Percentiles rank a stretch among this genome's conserved stretches.
Evolutionary conservation across 2,888 invertebrate genomes (phyloP).

Genomic region (Pristionchus japonicus): DNA sequence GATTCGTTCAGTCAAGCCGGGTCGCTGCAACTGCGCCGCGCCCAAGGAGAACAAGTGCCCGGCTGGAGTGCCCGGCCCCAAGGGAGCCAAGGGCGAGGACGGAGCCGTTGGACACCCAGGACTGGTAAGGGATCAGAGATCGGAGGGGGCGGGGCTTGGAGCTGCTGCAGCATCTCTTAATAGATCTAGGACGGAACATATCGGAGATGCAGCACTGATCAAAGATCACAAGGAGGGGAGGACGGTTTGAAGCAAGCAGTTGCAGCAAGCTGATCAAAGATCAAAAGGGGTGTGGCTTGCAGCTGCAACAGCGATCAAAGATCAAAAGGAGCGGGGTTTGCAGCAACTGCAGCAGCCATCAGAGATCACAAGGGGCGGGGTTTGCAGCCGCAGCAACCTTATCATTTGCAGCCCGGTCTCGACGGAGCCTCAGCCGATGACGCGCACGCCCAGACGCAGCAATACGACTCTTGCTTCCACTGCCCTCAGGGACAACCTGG

Average conservation of each 20-base stretch:
- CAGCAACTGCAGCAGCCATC: too few species aligned
- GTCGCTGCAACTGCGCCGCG: constrained; percentile 46
- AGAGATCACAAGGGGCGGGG: too few species aligned
- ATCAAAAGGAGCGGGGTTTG: too few species aligned
- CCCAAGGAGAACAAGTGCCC: constrained; percentile 52
- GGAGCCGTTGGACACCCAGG: constrained; percentile 62
- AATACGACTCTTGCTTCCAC: constrained; percentile 69
- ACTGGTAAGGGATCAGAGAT: constrained; percentile 3
- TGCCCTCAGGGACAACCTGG: constrained; percentile 67
- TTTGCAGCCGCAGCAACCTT: background rate
- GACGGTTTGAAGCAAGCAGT: too few species aligned
- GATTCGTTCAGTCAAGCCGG: constrained; percentile 43
- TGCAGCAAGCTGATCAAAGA: too few species aligned
- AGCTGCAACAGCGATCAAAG: too few species aligned
- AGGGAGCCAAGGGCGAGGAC: constrained; percentile 61
- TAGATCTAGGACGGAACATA: too few species aligned
- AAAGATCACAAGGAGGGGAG: too few species aligned
- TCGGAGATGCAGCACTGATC: too few species aligned
- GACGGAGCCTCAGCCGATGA: constrained; percentile 66
- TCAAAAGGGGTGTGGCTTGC: too few species aligned
- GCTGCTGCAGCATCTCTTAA: too few species aligned
- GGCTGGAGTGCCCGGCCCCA: constrained; percentile 65
- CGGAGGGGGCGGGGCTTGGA: background rate
- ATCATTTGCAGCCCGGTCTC: constrained; percentile 50
- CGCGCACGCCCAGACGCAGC: constrained; percentile 65